Evolutionary conservation across 2,113 vertebrate species (phyloP).

Genomic region (Bufo bufo): DNA sequence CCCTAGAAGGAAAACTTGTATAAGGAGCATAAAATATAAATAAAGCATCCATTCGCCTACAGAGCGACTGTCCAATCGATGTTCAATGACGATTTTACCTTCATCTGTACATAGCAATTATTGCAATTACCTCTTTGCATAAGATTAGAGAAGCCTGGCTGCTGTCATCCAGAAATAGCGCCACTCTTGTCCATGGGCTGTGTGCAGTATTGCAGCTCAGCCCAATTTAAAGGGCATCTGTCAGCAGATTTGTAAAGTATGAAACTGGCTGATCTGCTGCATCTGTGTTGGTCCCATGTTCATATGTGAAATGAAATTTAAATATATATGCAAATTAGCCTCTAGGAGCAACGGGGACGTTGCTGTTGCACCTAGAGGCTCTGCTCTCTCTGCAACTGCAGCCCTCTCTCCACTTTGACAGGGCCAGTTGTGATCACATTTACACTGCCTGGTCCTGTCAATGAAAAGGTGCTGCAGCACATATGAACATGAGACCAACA

Average conservation of each 20-base stretch:
- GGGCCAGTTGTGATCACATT: too few species aligned
- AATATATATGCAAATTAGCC: too few species aligned
- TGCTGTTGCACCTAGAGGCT: too few species aligned
- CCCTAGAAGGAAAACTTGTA: constrained; percentile 86
- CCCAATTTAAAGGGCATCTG: not conserved
- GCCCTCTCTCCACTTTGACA: too few species aligned
- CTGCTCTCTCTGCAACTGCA: too few species aligned
- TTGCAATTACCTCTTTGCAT: not conserved
- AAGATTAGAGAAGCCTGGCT: not conserved
- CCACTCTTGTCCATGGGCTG: not conserved
- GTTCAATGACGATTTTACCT: not conserved
- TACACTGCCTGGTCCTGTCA: too few species aligned
- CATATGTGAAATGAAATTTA: too few species aligned
- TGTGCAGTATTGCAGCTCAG: not conserved
- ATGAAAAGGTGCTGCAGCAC: too few species aligned
- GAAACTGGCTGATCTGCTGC: not conserved
- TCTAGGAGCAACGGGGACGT: too few species aligned
- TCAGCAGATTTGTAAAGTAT: not conserved
- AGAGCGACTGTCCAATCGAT: too few species aligned
- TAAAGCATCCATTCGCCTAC: not conserved
- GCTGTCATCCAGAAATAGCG: not conserved
- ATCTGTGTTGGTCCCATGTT: not conserved
- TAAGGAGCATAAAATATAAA: constrained; percentile 66
- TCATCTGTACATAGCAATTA: not conserved
- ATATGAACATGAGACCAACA: too few species aligned